These are phyloP conservation scores for Rhynchotus rufescens DNA, from an alignment of 2,797 vertebrate species.

Conservation along the genomic window DNA sequence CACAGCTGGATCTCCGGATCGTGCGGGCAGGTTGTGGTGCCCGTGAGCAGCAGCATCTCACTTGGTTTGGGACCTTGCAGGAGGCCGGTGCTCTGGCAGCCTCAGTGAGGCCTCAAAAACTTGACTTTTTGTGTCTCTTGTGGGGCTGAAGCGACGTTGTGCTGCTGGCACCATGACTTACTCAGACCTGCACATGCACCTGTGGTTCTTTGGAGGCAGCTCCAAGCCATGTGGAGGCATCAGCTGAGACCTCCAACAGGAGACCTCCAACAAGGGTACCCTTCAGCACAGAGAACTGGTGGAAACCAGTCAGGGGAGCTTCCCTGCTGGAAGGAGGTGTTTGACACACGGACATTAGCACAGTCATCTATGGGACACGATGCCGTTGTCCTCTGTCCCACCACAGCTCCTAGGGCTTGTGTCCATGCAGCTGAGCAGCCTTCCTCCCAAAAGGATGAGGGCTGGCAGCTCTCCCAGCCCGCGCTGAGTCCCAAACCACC, in stretches of 20 bases:
- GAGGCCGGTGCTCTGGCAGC: fast-evolving
- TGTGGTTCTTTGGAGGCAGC: slow-evolving; percentile 47
- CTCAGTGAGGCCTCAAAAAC: fast-evolving
- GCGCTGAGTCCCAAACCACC: neutral
- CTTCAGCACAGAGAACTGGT: neutral
- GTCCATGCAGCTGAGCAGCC: fast-evolving
- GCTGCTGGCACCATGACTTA: neutral
- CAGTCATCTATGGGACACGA: fast-evolving
- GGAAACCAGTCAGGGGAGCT: neutral
- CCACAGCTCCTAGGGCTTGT: neutral
- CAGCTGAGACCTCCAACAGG: neutral
- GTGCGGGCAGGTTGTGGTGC: fast-evolving
- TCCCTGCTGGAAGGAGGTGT: neutral
- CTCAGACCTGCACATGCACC: slow-evolving; percentile 4
- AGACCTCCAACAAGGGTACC: neutral
- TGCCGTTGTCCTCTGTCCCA: fast-evolving
- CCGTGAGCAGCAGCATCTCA: neutral
- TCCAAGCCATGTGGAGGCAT: neutral
- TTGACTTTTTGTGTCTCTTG: neutral
- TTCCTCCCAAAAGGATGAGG: neutral
- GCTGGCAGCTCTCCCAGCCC: neutral
- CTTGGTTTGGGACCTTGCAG: too few species aligned
- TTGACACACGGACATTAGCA: fast-evolving
- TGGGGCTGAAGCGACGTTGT: neutral
- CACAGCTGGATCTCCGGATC: neutral